These are phyloP conservation scores for Lepilemur ruficaudatus DNA, from an alignment of 2,797 vertebrate genomes.

Conservation along the genomic window DNA sequence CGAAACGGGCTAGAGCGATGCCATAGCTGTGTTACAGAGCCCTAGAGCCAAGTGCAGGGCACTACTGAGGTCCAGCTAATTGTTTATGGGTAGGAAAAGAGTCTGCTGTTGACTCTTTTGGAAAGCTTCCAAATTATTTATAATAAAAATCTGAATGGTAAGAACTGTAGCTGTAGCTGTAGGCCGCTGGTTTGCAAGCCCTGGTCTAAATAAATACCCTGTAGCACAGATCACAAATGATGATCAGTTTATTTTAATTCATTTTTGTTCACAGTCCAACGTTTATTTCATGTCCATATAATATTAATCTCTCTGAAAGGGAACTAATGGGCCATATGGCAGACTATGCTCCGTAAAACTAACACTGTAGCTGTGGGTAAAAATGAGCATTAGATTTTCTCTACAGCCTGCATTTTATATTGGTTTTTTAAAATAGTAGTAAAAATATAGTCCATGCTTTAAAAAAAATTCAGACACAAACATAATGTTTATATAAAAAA, in stretches of 20 bases:
- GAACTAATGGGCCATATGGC: not conserved
- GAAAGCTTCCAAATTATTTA: not conserved
- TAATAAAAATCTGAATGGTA: not conserved
- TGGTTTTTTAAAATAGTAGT: not conserved
- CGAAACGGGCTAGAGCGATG: rapidly evolving
- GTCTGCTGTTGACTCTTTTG: not conserved
- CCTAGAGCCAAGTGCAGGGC: rapidly evolving
- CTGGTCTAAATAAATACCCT: not conserved
- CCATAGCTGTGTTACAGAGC: not conserved
- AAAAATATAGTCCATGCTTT: not conserved
- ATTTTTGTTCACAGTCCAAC: not conserved
- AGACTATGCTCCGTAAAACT: not conserved
- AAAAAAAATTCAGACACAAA: not conserved
- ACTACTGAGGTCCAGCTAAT: not conserved
- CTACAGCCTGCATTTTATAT: not conserved
- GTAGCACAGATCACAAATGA: not conserved
- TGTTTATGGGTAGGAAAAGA: not conserved
- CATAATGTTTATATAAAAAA: not conserved
- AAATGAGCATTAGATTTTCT: not conserved
- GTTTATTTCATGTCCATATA: not conserved
- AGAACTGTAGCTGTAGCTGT: not conserved
- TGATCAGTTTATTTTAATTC: not conserved
- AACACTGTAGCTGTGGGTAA: not conserved
- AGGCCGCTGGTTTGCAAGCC: not conserved
- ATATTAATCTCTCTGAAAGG: not conserved